A percentile compares a stretch with the other conserved stretches of the same genome.
phyloP scores from a whole-genome alignment of 2,888 invertebrate species.

The Eupithecia tripunctaria region DNA sequence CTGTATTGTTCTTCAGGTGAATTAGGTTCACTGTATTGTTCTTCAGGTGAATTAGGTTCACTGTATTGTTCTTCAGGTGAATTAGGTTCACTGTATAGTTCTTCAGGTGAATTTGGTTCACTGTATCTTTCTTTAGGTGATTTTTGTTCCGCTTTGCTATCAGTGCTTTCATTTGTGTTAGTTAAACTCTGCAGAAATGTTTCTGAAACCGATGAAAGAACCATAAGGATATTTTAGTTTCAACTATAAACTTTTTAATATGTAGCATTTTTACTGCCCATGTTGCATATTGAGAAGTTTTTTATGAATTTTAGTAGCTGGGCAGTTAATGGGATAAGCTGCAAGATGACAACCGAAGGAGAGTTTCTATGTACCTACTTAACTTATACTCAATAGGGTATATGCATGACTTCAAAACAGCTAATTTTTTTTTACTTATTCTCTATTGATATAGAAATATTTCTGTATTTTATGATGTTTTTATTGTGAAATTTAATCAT shows the following conservation, averaged over 20 bases:
- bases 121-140: background rate
- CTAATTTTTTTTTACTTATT: too few species aligned
- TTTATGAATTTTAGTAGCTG: too few species aligned
- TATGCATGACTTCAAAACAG: too few species aligned
- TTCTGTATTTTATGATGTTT: too few species aligned
- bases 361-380: background rate
- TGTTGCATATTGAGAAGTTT: background rate
- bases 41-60: background rate
- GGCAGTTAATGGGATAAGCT: background rate
- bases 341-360: background rate
- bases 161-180: background rate
- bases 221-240: background rate
- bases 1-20: background rate
- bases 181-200: background rate
- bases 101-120: background rate
- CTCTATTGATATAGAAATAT: too few species aligned
- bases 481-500: too few species aligned
- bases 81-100: background rate
- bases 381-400: background rate
- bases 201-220: background rate
- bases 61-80: background rate
- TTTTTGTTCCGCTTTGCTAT: background rate
- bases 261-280: background rate
- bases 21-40: background rate
- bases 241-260: background rate